Conservation (phyloP, 2,888 invertebrate species). For the Rhagonycha lutea region DNA sequence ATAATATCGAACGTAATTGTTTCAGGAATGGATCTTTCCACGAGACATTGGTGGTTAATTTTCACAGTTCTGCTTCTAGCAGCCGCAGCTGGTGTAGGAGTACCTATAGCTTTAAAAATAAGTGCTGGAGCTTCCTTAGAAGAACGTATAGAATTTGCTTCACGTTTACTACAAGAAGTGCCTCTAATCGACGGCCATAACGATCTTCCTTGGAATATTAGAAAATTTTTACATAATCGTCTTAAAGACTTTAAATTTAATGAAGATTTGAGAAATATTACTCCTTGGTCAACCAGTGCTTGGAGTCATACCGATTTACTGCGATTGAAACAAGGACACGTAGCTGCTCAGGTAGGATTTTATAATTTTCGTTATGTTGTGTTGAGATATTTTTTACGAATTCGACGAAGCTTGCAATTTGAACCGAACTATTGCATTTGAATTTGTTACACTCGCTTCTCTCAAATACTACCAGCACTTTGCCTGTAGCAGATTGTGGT, state of each 20-base stretch:
- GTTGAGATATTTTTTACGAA: background rate
- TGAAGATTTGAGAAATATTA: constrained; percentile 68
- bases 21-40: constrained; percentile 61
- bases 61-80: constrained; percentile 76
- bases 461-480: background rate
- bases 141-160: constrained; percentile 74
- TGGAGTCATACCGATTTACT: constrained; percentile 83
- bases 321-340: constrained; percentile 72
- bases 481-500: constrained; percentile 3
- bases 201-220: constrained; percentile 89
- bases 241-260: constrained; percentile 80
- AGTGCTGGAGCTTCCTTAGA: constrained; percentile 77
- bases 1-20: constrained; percentile 29
- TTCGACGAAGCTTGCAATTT: background rate
- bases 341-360: constrained; percentile 74
- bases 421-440: background rate
- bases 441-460: background rate
- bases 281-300: constrained; percentile 72
- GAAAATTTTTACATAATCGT: constrained; percentile 87
- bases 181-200: constrained; percentile 87
- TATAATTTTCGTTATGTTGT: background rate
- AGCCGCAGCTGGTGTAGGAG: constrained; percentile 79
- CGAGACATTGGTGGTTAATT: constrained; percentile 77
- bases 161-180: constrained; percentile 74
- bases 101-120: constrained; percentile 77